A percentile compares a stretch with the other conserved stretches of the same genome.
Evolutionary conservation across 2,797 vertebrate genomes (phyloP).

Genomic region (Sardinella longiceps): DNA sequence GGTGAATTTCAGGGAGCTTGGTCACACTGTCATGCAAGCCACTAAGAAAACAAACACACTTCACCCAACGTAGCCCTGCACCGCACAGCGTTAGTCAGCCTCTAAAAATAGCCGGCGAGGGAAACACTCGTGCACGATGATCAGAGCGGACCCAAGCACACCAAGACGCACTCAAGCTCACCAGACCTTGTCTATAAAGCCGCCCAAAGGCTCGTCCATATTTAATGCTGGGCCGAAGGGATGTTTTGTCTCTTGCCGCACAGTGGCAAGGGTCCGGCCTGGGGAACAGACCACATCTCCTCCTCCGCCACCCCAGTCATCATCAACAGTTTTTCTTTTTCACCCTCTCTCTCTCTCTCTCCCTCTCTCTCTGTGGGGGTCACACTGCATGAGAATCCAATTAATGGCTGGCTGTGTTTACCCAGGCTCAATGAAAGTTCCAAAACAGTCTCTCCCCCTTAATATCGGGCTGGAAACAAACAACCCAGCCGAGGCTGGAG

Average conservation of each 20-base stretch:
- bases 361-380: not conserved
- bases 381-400: conserved; percentile 38
- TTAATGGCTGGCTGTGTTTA: conserved; percentile 34
- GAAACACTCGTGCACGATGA: not conserved
- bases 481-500: not conserved
- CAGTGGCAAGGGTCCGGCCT: not conserved
- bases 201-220: not conserved
- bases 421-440: not conserved
- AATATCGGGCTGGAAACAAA: conserved; percentile 7
- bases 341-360: not conserved
- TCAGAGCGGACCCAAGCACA: not conserved
- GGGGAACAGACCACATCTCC: not conserved
- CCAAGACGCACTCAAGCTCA: conserved; percentile 4
- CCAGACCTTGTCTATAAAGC: not conserved
- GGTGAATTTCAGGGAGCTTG: not conserved
- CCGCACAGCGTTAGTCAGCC: conserved; percentile 17
- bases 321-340: not conserved
- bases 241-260: conserved; percentile 1
- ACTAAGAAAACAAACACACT: conserved; percentile 36
- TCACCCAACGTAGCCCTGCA: conserved; percentile 16
- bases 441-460: conserved; percentile 2
- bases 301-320: not conserved
- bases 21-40: conserved; percentile 27
- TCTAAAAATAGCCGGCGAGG: conserved; percentile 23
- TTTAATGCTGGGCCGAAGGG: not conserved